Evolutionary conservation across 2,797 vertebrate species (phyloP).

Genomic region (Poeciliopsis infans): DNA sequence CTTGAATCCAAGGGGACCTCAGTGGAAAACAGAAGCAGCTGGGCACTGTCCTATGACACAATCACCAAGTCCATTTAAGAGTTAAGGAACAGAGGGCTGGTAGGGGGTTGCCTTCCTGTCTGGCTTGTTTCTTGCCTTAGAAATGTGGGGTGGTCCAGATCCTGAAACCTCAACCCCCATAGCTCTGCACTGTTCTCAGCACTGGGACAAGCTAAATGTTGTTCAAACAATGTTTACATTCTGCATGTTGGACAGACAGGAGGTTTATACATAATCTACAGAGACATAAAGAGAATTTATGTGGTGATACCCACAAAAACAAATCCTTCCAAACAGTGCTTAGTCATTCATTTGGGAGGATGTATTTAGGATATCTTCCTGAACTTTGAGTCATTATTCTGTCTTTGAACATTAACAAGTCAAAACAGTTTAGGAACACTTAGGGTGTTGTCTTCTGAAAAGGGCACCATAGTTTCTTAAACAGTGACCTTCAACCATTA

Average conservation of each 20-base stretch:
- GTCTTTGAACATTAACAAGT: conserved; percentile 30
- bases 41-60: conserved; percentile 62
- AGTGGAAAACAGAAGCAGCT: conserved; percentile 66
- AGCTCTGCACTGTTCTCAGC: conserved; percentile 35
- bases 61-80: conserved; percentile 41
- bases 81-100: conserved; percentile 19
- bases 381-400: conserved; percentile 25
- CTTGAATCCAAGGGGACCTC: conserved; percentile 31
- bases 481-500: conserved; percentile 44
- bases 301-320: conserved; percentile 31
- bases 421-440: conserved; percentile 38
- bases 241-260: conserved; percentile 40
- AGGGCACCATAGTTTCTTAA: conserved; percentile 35
- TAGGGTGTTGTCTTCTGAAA: conserved; percentile 24
- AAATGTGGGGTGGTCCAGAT: conserved; percentile 64
- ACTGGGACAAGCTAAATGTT: conserved; percentile 13
- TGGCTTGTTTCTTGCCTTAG: conserved; percentile 40
- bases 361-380: conserved; percentile 16
- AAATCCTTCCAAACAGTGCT: conserved; percentile 33
- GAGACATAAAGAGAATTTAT: conserved; percentile 21
- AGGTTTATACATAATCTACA: conserved; percentile 42
- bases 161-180: conserved; percentile 33
- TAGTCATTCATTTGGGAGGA: conserved; percentile 24
- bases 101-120: conserved; percentile 49
- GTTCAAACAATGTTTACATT: conserved; percentile 56